Conservation (phyloP, 2,113 vertebrate genomes). For the Castor canadensis region DNA sequence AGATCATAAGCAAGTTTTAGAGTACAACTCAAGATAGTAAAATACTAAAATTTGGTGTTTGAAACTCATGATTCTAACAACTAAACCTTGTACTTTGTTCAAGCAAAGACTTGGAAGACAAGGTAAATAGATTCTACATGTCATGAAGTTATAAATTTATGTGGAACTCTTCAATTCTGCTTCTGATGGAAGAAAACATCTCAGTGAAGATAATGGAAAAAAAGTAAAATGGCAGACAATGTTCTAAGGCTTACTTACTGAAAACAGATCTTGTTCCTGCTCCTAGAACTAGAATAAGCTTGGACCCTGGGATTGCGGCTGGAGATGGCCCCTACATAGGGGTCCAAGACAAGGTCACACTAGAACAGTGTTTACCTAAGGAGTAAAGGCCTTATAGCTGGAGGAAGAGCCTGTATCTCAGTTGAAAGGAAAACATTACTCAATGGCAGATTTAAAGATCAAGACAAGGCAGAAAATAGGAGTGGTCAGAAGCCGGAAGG, state of each 20-base stretch:
- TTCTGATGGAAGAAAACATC: slow-evolving; percentile 8
- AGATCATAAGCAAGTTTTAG: neutral
- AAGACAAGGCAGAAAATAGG: slow-evolving; percentile 28
- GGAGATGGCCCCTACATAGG: neutral
- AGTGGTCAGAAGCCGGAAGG: slow-evolving; percentile 49
- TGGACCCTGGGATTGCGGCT: neutral
- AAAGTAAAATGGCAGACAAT: neutral
- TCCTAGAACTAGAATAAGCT: neutral
- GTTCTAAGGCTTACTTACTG: neutral
- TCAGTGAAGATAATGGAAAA: neutral
- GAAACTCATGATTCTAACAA: slow-evolving; percentile 19
- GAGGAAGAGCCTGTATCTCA: slow-evolving; percentile 5
- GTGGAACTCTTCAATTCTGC: neutral
- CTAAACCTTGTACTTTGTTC: slow-evolving; percentile 23
- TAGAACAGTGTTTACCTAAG: neutral
- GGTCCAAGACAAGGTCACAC: neutral
- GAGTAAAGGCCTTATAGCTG: neutral
- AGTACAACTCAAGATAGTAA: slow-evolving; percentile 21
- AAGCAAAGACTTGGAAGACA: neutral
- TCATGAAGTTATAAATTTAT: neutral
- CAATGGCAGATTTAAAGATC: slow-evolving; percentile 58
- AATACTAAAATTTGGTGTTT: neutral
- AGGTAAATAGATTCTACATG: neutral
- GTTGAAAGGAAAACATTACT: slow-evolving; percentile 49
- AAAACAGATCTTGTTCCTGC: neutral